These are phyloP conservation scores for Eumerus sabulonum DNA, from an alignment of 2,888 invertebrate species.

Conservation along the genomic window DNA sequence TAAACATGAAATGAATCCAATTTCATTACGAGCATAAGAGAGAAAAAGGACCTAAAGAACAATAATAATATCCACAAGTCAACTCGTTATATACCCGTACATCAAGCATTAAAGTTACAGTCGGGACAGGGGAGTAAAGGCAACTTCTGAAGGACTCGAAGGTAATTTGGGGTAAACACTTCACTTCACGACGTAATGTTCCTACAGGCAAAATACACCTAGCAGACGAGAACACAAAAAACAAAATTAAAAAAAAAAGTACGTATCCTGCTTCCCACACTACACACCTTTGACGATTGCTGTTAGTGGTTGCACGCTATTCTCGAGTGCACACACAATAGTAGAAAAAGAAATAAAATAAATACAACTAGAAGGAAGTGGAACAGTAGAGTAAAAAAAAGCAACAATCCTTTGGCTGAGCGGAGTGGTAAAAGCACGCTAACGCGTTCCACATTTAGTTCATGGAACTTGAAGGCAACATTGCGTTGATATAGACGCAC, in stretches of 20 bases:
- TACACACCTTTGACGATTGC: slow-evolving; percentile 36
- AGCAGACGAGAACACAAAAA: too few relatives aligned
- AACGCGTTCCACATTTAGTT: slow-evolving; percentile 64
- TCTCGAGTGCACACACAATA: slow-evolving; percentile 9
- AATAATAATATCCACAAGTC: slow-evolving; percentile 66
- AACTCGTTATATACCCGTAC: slow-evolving; percentile 56
- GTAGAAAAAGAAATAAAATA: slow-evolving; percentile 18
- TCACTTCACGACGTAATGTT: slow-evolving; percentile 65
- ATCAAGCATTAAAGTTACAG: slow-evolving; percentile 6
- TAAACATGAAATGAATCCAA: slow-evolving; percentile 57
- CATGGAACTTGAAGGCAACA: slow-evolving; percentile 24
- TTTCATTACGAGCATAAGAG: slow-evolving; percentile 50
- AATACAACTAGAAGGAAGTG: slow-evolving; percentile 22
- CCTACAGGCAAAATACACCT: slow-evolving; percentile 49
- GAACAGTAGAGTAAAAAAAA: slow-evolving; percentile 7
- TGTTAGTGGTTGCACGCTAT: slow-evolving; percentile 68
- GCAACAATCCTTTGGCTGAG: slow-evolving; percentile 47
- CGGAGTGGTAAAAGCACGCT: slow-evolving; percentile 43
- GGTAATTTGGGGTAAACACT: slow-evolving; percentile 68
- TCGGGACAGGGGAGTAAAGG: slow-evolving; percentile 6
- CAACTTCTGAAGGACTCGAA: slow-evolving; percentile 61
- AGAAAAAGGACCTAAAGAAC: slow-evolving; percentile 43
- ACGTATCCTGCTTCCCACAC: slow-evolving; percentile 1
- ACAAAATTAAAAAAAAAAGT: slow-evolving; percentile 19
- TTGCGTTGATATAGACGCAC: slow-evolving; percentile 23